Conservation (phyloP, 2,797 vertebrate genomes). For the Myotis planiceps region DNA sequence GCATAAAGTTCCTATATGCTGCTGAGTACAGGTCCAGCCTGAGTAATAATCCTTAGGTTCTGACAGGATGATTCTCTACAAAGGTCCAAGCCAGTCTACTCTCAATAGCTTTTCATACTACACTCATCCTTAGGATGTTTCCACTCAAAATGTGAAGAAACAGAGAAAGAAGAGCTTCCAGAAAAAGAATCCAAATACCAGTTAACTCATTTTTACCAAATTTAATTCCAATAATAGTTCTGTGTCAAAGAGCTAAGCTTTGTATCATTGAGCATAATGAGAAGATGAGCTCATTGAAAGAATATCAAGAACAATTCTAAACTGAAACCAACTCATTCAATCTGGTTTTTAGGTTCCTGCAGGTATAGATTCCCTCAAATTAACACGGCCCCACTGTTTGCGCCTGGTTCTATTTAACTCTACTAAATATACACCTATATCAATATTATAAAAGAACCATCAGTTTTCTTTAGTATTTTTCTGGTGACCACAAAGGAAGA, state of each 20-base stretch:
- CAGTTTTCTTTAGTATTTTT: constrained; percentile 9
- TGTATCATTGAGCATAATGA: not conserved
- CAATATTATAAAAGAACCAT: not conserved
- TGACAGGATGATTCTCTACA: not conserved
- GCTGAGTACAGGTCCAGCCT: not conserved
- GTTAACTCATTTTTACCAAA: not conserved
- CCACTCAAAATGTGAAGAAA: not conserved
- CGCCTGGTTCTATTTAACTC: not conserved
- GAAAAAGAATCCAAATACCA: constrained; percentile 12
- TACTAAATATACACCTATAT: not conserved
- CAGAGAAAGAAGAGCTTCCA: not conserved
- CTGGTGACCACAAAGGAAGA: not conserved
- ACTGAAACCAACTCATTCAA: constrained; percentile 2
- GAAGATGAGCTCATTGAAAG: not conserved
- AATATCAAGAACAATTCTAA: not conserved
- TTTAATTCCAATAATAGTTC: not conserved
- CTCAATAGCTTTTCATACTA: not conserved
- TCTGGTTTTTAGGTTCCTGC: not conserved
- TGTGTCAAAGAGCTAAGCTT: constrained; percentile 14
- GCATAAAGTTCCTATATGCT: not conserved
- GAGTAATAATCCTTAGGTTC: not conserved
- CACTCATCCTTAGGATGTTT: not conserved
- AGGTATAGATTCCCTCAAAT: not conserved
- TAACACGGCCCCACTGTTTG: not conserved
- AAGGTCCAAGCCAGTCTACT: not conserved